Base-by-base conservation (phyloP, 2,113 vertebrate genomes). In the Montifringilla adamsi region DNA sequence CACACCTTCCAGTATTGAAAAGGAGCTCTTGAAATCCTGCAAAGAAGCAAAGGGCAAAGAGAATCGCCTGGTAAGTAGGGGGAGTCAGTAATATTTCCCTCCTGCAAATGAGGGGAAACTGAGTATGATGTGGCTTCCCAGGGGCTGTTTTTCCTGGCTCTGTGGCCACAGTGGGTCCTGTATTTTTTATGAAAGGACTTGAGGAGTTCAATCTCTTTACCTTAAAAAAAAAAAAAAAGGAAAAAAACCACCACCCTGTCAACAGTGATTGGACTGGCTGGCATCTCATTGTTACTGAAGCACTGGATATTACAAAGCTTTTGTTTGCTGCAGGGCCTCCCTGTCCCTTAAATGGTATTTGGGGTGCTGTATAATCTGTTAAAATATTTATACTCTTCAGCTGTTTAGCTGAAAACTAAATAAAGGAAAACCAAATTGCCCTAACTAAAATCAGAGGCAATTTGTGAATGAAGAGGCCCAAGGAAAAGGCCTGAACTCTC, bases 1-100 rank as follows among this genome's bases (percentile, higher is more conserved):
- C 91, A 98, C 97, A 92, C 98, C 97, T 41, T 97, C 96, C 17
- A 97, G 96, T 92, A 98, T 99, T 78, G 99, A 99, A 97, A 98
- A 98, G 88, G 98, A 99, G 79, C 94, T 99, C 30, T 31, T 97
- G 8, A 98, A 98, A 86, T 97, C 93, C 94, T 99, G 99, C 97
- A 98, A 97, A 64, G 98, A 99, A 27, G 98, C 98, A 58, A 99
- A 98, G 97, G 98, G 99, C 90, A 99, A 99, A 97, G 99, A 99
- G 84, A 99, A 99, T 90, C 98, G 99, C 60, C 97, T 99, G 96
- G 99, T 99, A 96, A 98, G 98, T 98, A 93, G 98, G 94, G 95
- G 56, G 13, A n/a, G 8, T 59, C 56, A 12, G 19, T 55, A 75
- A 17, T 39, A 35, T 5, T 73, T 72, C 26, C 26, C 26, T 64